These are phyloP conservation scores for Pitta sordida DNA, from an alignment of 2,113 vertebrate genomes.

Conservation along the genomic window DNA sequence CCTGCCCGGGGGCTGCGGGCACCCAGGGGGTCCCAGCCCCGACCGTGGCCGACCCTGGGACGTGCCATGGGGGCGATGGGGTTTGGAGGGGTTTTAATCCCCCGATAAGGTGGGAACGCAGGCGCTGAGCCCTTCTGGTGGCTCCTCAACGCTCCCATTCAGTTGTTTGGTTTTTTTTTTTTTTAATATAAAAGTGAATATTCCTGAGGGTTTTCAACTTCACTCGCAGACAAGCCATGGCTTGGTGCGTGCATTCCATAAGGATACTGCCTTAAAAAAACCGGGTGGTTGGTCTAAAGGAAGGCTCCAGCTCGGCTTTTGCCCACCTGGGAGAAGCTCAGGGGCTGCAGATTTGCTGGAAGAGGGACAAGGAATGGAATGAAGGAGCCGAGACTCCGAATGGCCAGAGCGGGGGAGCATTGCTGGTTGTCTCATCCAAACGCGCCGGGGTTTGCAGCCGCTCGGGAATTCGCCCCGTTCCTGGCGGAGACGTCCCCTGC, in stretches of 20 bases:
- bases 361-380: not conserved
- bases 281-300: not conserved
- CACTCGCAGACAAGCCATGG: not conserved
- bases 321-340: not conserved
- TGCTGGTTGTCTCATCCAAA: not conserved
- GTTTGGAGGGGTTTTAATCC: not conserved
- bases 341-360: not conserved
- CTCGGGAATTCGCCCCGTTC: not conserved
- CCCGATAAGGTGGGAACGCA: not conserved
- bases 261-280: not conserved
- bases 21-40: not conserved
- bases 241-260: fast-evolving
- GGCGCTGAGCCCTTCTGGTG: not conserved
- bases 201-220: not conserved
- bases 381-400: not conserved
- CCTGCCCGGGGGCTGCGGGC: not conserved
- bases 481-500: fast-evolving
- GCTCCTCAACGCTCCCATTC: not conserved
- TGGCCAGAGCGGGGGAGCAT: too few species aligned
- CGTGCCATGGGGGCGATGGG: not conserved
- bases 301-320: not conserved
- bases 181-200: not conserved
- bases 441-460: not conserved
- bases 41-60: not conserved
- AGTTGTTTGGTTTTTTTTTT: not conserved